Base-by-base conservation (phyloP, 2,888 invertebrate genomes). In the Drosophila macrothrix region DNA sequence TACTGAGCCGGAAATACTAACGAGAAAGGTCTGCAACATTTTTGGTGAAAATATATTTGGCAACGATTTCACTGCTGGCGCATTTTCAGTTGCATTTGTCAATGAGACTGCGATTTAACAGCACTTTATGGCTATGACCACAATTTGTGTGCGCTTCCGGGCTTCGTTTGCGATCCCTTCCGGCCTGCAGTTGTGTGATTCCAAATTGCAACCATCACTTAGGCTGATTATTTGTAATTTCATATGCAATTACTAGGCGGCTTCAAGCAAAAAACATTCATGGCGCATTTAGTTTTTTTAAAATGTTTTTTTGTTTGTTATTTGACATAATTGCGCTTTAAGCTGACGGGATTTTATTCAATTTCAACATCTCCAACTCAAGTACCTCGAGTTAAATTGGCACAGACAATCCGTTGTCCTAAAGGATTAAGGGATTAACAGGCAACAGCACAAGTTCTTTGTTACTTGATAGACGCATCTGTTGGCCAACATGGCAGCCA, bases 401-500 rank as follows among this genome's bases (percentile, higher is more conserved):
- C 56, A 56, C 61, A 78, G 83, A 83, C 70, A 55, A 62, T 59
- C 60, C 49, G 61, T 29, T 65, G 76, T 74, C 71, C 74, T 78
- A 85, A 84, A 79, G 88, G 88, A 88, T 84, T 80, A 73, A 59
- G 60, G 77, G 76, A 79, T 88, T 87, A 84, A 84, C 83, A 61
- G n/a, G 64, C 66, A 60, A 22, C 39, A 66, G 73, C 46, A 63
- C 76, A 78, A 87, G 71, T 82, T 78, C 84, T 86, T 86, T 87
- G 73, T 82, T 76, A 66, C 58, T 76, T 76, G 69, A 80, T 73
- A 71, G 79, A 79, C 74, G 71, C 78, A 80, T 56, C 70, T 73
- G 73, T 67, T 60, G 65, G 35, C n/a, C 76, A 81, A 87, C 85
- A 79, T 84, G 83, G 74, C 77, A 85, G 74, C 73, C 79, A 75